Percentiles rank a stretch among this genome's conserved stretches.
Conservation (phyloP, 2,797 vertebrate species). For the Pagetopsis macropterus region DNA sequence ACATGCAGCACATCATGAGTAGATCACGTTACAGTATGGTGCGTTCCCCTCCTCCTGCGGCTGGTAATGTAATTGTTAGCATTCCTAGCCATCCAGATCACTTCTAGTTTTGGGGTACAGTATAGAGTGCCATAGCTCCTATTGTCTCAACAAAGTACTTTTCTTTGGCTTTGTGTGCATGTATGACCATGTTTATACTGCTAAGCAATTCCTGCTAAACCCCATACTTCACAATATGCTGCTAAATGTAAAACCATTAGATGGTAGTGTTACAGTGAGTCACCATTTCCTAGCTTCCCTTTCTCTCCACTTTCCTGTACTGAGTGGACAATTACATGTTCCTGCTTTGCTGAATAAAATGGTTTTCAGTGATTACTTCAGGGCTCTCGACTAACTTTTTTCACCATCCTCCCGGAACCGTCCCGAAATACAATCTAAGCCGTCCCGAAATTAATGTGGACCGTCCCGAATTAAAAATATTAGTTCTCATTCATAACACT, state of each 20-base stretch:
- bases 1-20: constrained; percentile 32
- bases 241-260: constrained; percentile 48
- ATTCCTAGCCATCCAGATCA: constrained; percentile 44
- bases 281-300: constrained; percentile 48
- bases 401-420: too few species aligned
- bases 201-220: constrained; percentile 16
- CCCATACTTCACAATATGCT: constrained; percentile 27
- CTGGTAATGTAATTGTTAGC: constrained; percentile 49
- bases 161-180: constrained; percentile 1
- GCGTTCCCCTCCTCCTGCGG: constrained; percentile 15
- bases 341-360: constrained; percentile 41
- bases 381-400: too few species aligned
- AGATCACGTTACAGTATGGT: constrained; percentile 36
- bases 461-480: too few species aligned
- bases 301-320: constrained; percentile 46
- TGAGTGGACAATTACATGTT: constrained; percentile 40
- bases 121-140: constrained; percentile 9
- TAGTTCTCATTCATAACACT: too few species aligned
- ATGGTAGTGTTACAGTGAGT: constrained; percentile 49
- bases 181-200: constrained; percentile 4
- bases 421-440: too few species aligned
- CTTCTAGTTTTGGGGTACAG: constrained; percentile 29
- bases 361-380: constrained; percentile 34
- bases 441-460: too few species aligned
- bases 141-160: constrained; percentile 7